A percentile compares a stretch with the other conserved stretches of the same genome.
These are phyloP conservation scores for Danio albolineatus DNA, from an alignment of 2,797 vertebrate genomes.

Conservation along the genomic window DNA sequence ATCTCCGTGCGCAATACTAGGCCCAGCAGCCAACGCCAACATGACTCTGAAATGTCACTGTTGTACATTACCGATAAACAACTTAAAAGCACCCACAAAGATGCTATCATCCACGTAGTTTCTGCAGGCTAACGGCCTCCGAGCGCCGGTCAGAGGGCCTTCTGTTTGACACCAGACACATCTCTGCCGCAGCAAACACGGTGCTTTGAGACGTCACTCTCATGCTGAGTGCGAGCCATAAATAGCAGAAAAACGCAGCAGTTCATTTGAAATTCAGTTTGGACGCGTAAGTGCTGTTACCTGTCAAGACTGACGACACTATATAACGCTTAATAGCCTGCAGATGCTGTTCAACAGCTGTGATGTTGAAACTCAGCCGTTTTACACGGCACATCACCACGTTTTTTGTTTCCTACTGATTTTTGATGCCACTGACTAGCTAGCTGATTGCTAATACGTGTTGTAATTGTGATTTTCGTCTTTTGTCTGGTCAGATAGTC, in stretches of 20 bases:
- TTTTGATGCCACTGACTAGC: not conserved
- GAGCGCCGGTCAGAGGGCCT: conserved; percentile 40
- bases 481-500: conserved; percentile 27
- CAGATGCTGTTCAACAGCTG: conserved; percentile 2
- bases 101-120: conserved; percentile 18
- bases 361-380: conserved; percentile 5
- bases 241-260: conserved; percentile 46
- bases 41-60: not conserved
- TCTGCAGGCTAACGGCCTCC: conserved; percentile 11
- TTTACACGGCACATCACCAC: not conserved
- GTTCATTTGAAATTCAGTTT: conserved; percentile 45
- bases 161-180: conserved; percentile 32
- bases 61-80: conserved; percentile 13
- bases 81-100: conserved; percentile 19
- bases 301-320: conserved; percentile 23
- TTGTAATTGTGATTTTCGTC: conserved; percentile 7
- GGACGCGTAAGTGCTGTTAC: conserved; percentile 44
- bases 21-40: not conserved
- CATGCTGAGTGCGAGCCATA: conserved; percentile 46
- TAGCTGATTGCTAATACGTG: conserved; percentile 2
- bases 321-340: conserved; percentile 11
- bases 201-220: conserved; percentile 50
- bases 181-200: conserved; percentile 39
- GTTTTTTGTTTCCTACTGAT: not conserved
- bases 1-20: not conserved